A percentile compares a stretch with the other conserved stretches of the same genome.
phyloP scores from a whole-genome alignment of 2,113 vertebrate genomes.

The Elachura formosa region DNA sequence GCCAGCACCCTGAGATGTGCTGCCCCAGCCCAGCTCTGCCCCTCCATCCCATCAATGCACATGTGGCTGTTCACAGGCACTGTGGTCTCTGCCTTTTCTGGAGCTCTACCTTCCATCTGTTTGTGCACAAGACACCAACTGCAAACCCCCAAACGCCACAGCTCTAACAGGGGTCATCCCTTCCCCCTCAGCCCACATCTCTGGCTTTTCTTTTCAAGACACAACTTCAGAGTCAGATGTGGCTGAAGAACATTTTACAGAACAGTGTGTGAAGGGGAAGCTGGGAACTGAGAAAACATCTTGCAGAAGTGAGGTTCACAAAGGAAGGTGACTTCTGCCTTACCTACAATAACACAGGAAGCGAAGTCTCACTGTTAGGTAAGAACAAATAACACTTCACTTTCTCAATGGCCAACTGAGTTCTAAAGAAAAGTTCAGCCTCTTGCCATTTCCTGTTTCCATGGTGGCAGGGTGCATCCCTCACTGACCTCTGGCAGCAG shows the following conservation, averaged over 20 bases:
- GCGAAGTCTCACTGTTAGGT: not conserved
- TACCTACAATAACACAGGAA: not conserved
- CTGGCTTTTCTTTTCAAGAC: not conserved
- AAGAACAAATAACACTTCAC: not conserved
- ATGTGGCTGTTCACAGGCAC: not conserved
- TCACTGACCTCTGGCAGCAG: not conserved
- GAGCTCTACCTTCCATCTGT: not conserved
- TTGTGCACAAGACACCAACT: not conserved
- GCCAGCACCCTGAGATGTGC: accelerated
- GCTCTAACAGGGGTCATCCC: not conserved
- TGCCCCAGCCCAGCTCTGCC: not conserved
- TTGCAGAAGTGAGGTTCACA: not conserved
- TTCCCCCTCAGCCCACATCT: not conserved
- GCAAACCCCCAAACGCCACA: not conserved
- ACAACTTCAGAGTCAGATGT: not conserved
- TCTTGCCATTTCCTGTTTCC: not conserved
- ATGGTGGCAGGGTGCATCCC: not conserved
- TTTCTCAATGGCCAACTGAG: not conserved
- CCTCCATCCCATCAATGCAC: not conserved
- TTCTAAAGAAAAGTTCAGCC: not conserved
- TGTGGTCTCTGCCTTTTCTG: not conserved
- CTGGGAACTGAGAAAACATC: not conserved
- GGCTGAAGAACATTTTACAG: not conserved
- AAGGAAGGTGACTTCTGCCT: not conserved
- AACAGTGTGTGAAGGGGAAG: not conserved